Evolutionary conservation across 1,140 invertebrate species (phyloP).

Genomic region (Acromyrmex heyeri): DNA sequence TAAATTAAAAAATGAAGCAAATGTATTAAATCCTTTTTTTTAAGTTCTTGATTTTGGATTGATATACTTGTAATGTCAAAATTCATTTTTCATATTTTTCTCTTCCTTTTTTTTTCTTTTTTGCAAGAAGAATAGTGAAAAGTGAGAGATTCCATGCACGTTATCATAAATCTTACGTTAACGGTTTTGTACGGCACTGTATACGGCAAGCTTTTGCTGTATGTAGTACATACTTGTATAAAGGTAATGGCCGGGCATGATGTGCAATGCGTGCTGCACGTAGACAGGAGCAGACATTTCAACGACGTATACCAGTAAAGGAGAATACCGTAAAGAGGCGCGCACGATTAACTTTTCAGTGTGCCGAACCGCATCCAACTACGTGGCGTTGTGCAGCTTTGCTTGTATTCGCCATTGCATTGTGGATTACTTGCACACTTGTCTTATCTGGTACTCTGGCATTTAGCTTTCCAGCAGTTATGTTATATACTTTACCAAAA

Average conservation of each 20-base stretch:
- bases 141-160: conserved; percentile 18
- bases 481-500: neutral
- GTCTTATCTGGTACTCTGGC: neutral
- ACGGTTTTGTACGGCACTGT: conserved; percentile 55
- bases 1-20: neutral
- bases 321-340: conserved; percentile 63
- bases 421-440: conserved; percentile 1
- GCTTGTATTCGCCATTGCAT: neutral
- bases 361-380: conserved; percentile 45
- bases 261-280: conserved; percentile 14
- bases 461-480: neutral
- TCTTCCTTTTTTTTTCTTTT: neutral
- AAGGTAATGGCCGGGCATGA: conserved; percentile 43
- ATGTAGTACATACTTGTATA: conserved; percentile 41
- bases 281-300: conserved; percentile 40
- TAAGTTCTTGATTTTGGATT: neutral
- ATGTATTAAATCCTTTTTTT: neutral
- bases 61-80: neutral
- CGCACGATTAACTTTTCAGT: conserved; percentile 64
- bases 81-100: neutral
- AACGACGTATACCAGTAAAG: conserved; percentile 35
- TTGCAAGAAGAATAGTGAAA: neutral
- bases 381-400: conserved; percentile 2
- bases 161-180: conserved; percentile 23
- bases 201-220: conserved; percentile 34